These are phyloP conservation scores for Drosophila obscura DNA, from an alignment of 1,140 invertebrate genomes.

Conservation along the genomic window DNA sequence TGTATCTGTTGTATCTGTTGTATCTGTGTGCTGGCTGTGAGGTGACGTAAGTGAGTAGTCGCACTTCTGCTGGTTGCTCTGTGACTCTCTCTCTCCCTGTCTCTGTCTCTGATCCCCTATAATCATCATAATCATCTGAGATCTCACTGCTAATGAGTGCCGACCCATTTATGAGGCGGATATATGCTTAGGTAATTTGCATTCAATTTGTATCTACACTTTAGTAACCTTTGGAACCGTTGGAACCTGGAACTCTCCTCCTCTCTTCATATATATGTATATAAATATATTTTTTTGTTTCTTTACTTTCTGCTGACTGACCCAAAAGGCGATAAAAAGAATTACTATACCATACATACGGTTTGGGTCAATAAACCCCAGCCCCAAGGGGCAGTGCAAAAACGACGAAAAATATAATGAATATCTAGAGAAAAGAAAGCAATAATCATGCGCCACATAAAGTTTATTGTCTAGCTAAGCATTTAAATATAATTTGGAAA, in stretches of 20 bases:
- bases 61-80: conserved; percentile 25
- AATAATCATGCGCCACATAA: conserved; percentile 16
- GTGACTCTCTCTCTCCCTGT: conserved; percentile 2
- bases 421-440: conserved; percentile 31
- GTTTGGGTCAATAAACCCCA: conserved; percentile 53
- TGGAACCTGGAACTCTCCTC: conserved; percentile 17
- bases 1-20: conserved; percentile 13
- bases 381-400: conserved; percentile 30
- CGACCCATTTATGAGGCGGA: conserved; percentile 53
- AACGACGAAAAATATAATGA: conserved; percentile 24
- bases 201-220: conserved; percentile 36
- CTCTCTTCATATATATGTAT: conserved; percentile 18
- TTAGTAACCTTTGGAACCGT: conserved; percentile 52
- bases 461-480: conserved; percentile 46
- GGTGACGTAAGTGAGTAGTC: conserved; percentile 49
- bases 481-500: conserved; percentile 22
- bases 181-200: conserved; percentile 65
- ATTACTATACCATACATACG: conserved; percentile 34
- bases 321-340: conserved; percentile 47
- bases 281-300: conserved; percentile 21
- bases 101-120: conserved; percentile 16
- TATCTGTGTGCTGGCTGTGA: conserved; percentile 26
- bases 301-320: conserved; percentile 48
- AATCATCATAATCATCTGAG: conserved; percentile 45
- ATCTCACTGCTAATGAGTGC: conserved; percentile 42